Conservation (phyloP, 2,888 invertebrate genomes). For the Philaethria dido region DNA sequence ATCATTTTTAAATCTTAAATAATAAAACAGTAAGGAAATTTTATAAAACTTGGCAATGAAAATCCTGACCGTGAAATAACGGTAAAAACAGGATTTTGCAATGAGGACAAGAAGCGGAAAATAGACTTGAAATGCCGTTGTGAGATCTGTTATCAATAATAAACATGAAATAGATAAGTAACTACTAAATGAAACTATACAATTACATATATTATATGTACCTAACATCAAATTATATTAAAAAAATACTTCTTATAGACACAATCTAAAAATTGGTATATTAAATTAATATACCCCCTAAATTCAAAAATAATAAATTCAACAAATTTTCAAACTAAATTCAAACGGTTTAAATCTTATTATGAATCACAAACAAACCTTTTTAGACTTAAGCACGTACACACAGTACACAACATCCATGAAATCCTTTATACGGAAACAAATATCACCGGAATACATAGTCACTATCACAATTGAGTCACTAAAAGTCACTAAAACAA, state of each 20-base stretch:
- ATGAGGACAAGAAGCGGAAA: constrained; percentile 36
- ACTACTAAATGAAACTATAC: neutral
- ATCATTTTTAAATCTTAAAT: neutral
- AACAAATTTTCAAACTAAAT: neutral
- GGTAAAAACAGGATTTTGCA: constrained; percentile 43
- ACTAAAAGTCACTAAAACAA: constrained; percentile 20
- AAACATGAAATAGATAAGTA: neutral
- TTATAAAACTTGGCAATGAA: constrained; percentile 20
- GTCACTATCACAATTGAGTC: constrained; percentile 33
- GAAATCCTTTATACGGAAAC: constrained; percentile 71
- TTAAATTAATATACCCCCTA: neutral
- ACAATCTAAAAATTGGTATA: neutral
- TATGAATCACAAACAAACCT: constrained; percentile 40
- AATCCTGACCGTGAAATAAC: constrained; percentile 34
- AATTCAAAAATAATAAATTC: neutral
- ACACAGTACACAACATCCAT: constrained; percentile 76
- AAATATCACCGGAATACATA: constrained; percentile 70
- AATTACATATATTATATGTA: neutral
- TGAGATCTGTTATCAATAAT: constrained; percentile 29
- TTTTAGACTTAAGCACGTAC: constrained; percentile 52
- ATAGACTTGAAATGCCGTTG: constrained; percentile 8
- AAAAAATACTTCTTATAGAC: neutral
- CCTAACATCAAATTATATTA: neutral
- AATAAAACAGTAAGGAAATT: neutral
- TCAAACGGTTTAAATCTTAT: neutral